These are phyloP conservation scores for Neotragus pygmaeus DNA, from an alignment of 2,113 vertebrate species.

Conservation along the genomic window DNA sequence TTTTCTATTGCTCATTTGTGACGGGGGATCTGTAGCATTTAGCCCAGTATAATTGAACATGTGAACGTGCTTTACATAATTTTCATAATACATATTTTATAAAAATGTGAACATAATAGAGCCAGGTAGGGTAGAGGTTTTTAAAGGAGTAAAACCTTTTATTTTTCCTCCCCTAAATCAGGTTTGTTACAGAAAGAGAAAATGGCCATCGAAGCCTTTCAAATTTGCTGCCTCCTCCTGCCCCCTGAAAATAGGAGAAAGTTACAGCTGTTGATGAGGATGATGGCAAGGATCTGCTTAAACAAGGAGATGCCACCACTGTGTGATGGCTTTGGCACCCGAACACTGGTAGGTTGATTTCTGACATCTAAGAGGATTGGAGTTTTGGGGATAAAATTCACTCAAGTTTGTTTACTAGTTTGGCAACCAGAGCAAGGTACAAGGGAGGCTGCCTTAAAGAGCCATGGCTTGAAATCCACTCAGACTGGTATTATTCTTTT, in stretches of 20 bases:
- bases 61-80: not conserved
- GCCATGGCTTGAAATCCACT: not conserved
- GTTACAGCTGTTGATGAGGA: conserved; percentile 86
- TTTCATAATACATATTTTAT: not conserved
- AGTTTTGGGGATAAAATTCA: not conserved
- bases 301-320: conserved; percentile 86
- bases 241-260: conserved; percentile 88
- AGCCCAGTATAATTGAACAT: not conserved
- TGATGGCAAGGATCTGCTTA: conserved; percentile 85
- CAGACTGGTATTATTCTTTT: not conserved
- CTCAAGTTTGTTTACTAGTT: not conserved
- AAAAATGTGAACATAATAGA: not conserved
- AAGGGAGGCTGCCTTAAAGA: not conserved
- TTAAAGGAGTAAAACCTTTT: not conserved
- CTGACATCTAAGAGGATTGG: not conserved
- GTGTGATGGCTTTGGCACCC: conserved; percentile 83
- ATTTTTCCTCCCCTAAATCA: conserved; percentile 45
- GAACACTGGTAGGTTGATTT: conserved; percentile 81
- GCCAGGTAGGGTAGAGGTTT: not conserved
- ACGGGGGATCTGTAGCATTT: not conserved
- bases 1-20: not conserved
- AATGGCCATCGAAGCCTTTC: conserved; percentile 85
- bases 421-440: not conserved
- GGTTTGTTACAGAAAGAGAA: conserved; percentile 81
- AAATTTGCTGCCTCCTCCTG: conserved; percentile 87